These are phyloP conservation scores for Lumbricus terrestris DNA, from an alignment of 2,888 invertebrate genomes.

Conservation along the genomic window DNA sequence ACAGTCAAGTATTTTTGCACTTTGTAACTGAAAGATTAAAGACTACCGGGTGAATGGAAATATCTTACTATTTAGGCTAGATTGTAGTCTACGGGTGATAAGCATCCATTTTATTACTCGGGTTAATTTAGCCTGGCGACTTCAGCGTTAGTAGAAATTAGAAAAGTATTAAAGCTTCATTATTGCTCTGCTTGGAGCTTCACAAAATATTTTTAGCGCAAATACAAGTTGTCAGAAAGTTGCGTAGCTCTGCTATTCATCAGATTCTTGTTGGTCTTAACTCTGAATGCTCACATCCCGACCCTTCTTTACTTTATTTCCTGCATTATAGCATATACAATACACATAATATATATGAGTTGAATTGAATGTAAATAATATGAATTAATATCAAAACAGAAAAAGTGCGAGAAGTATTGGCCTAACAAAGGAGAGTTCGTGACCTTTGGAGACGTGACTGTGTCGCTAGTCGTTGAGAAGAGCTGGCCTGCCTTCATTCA, in stretches of 20 bases:
- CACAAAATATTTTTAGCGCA: neutral
- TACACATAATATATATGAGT: neutral
- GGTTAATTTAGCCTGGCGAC: neutral
- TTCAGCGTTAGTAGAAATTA: neutral
- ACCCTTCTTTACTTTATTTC: neutral
- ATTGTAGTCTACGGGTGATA: too few species aligned
- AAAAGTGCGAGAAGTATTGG: slow-evolving; percentile 22
- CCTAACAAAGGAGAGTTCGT: neutral
- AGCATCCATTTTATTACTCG: neutral
- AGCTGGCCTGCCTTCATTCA: neutral
- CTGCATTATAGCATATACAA: neutral
- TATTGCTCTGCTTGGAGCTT: neutral
- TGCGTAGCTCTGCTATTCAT: too few species aligned
- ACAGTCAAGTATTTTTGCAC: too few species aligned
- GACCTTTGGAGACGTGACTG: slow-evolving; percentile 3
- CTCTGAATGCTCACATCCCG: neutral
- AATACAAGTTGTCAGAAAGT: neutral
- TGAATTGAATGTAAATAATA: neutral
- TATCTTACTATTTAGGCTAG: neutral
- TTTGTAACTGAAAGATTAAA: neutral
- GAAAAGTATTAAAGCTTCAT: neutral
- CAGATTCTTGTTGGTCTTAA: too few species aligned
- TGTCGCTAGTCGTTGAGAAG: neutral
- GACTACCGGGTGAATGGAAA: neutral
- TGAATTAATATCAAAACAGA: neutral